Evolutionary conservation across 2,113 vertebrate genomes (phyloP).

Genomic region (Lipotes vexillifer): DNA sequence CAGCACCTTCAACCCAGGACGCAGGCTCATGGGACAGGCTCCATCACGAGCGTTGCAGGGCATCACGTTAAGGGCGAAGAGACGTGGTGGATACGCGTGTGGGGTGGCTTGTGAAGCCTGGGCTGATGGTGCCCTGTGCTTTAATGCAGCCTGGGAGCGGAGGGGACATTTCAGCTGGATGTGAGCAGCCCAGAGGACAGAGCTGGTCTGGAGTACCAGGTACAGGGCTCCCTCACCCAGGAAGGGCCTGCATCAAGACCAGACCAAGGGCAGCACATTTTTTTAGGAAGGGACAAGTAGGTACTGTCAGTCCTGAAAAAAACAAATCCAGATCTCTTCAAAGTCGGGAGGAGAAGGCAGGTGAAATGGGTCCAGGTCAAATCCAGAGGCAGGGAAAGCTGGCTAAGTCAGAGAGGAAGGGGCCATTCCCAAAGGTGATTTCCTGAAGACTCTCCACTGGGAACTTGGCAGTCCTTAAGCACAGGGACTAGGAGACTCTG

Average conservation of each 20-base stretch:
- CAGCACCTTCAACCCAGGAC: not conserved
- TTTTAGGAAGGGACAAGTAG: not conserved
- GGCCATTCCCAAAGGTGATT: not conserved
- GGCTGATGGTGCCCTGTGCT: not conserved
- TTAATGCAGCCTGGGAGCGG: not conserved
- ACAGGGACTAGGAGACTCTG: not conserved
- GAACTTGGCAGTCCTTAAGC: not conserved
- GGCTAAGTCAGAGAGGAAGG: not conserved
- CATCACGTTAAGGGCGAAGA: not conserved
- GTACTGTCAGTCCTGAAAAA: not conserved
- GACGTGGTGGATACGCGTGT: accelerated
- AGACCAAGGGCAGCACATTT: not conserved
- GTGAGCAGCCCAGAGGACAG: too few species aligned
- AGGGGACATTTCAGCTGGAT: too few species aligned
- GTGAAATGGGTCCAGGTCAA: not conserved
- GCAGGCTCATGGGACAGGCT: not conserved
- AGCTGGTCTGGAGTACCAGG: not conserved
- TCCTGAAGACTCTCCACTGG: not conserved
- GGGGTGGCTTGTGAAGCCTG: not conserved
- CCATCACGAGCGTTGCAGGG: too few species aligned
- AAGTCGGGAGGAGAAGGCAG: not conserved
- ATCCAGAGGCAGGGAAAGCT: not conserved
- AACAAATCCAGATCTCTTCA: not conserved
- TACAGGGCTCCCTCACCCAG: not conserved
- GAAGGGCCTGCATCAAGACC: not conserved